Base-by-base conservation (phyloP, 2,113 vertebrate genomes). In the Puffinus mauretanicus region DNA sequence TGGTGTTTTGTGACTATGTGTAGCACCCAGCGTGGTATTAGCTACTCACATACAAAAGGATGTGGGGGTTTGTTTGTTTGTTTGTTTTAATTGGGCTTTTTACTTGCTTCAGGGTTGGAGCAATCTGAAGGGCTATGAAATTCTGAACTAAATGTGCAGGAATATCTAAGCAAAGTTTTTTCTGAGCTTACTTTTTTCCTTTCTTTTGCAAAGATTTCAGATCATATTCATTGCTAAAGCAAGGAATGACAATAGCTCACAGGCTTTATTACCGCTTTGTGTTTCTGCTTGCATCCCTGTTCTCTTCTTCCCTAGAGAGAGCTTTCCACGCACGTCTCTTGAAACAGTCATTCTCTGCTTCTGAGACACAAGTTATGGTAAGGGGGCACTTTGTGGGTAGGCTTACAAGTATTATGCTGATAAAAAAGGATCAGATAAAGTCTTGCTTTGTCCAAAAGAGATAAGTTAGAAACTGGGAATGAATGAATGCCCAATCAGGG, bases 381-480 rank as follows among this genome's bases (percentile, higher is more conserved):
- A 77, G 75, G 51, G 73, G 32, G 14, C 12, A 25, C 65, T 86
- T 94, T 95, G 51, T 64, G 73, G 88, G 55, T 96, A 95, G 90
- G 40, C 55, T 97, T 97, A 86, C 76, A 93, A 78, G 80, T 81
- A 65, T 84, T 13, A 34, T 13, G 10, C 80, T 81, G 91, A 96
- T 94, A 92, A 93, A 94, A 94, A 94, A 32, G 42, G 60, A 90
- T 88, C 66, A 96, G 93, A 95, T 96, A 86, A 91, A 88, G 91
- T 82, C 55, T 78, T 30, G 32, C 93, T 80, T 89, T 96, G 95
- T 95, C 75, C 17, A 0, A 88, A 96, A 93, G 26, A 88, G 83
- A 70, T 93, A 96, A 89, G 54, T 88, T 96, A 89, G 96, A 93
- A 93, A 47, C 67, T 62, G 62, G 81, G 51, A 91, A 70, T 34